Evolutionary conservation across 2,888 invertebrate species (phyloP), one percentile per base, ranked within the genome.

Genomic region (Drosophila seclusa): DNA sequence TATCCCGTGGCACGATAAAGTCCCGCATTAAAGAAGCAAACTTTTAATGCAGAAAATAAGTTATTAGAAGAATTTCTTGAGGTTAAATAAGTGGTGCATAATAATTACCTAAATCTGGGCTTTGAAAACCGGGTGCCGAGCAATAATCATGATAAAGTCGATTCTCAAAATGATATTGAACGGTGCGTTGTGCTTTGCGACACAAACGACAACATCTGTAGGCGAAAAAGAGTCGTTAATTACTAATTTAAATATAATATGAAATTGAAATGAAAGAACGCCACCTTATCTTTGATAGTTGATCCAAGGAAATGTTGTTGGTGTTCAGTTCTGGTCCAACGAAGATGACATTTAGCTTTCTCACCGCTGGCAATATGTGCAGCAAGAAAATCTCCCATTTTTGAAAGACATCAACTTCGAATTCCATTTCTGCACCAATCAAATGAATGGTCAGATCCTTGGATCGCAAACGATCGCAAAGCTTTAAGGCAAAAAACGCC

Each of bases 361-460:
- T 94, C 0, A 96, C 82, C 0, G 93, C 92, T 1, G 96, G 95
- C 7, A 94, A 91, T 38, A 96, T 93, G 88, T 96, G 96, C 0
- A 96, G 90, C 73, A 96, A 95, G 88, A 96, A 95, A 48, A 94
- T 93, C 85, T 96, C 96, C 96, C 96, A 96, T 68, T 96, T 96
- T 61, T 94, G 94, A 4, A 96, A 92, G 18, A 94, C 94, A 73
- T 95, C 95, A 0, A 95, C 95, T 91, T 96, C 96, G 82, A 96
- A 96, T 67, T 96, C 95, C 32, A 96, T 93, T 90, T 96, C 96
- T 0, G 96, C 96, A 0, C 96, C 93, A 61, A 93, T 92, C 38
- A 93, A 75, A 65, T 93, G 93, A 27, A 93, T 86, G 2, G 91
- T 92, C 0, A 92, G 70, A 38, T 77, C 78, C 36, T 90, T 84